Evolutionary conservation across 2,888 invertebrate species (phyloP), one percentile per base, ranked within the genome.

Genomic region (Anticlea derivata): DNA sequence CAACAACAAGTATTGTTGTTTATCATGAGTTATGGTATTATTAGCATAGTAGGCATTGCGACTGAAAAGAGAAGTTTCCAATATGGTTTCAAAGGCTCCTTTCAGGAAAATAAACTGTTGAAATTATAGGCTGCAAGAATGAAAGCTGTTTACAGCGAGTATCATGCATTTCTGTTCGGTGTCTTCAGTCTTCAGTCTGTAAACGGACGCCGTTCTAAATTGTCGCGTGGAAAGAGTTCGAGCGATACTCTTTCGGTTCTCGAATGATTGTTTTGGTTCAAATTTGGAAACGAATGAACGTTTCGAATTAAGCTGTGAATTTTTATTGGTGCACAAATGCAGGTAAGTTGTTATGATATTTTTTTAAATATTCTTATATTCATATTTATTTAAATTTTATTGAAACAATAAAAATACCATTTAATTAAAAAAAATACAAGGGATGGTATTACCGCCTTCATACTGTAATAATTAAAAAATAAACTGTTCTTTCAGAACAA

Each of bases 171-270:
- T 44, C 24, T 37, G 5, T 37, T 31, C 30, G 48, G 39, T 24
- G 1, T 13, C 23, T 47, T 52, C 51, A 48, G 47, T 13, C 43
- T 38, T 44, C 47, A 52, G 52, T 52, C 47, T 48, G 43, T 43
- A 38, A 44, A 38, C 20, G 33, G 38, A 38, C 34, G 38, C 10
- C 47, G 38, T 33, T 29, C 29, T 8, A 47, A 13, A 39, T 13
- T 20, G 47, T 27, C 43, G 46, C 31, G 47, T 38, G 37, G 11
- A 30, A 10, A 7, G 12, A 13, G 44, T n/a, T 8, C 5, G 1
- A 29, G 24, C 12, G 11, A n/a, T 6, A 1, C n/a, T 26, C 23
- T 45, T 17, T 40, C 17, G 8, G 12, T 20, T 40, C 6, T 39
- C 20, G 31, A 37, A 37, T 27, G 10, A 8, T 13, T 13, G 13